Conservation (phyloP, 2,888 invertebrate genomes). For the Apodemia mormo region DNA sequence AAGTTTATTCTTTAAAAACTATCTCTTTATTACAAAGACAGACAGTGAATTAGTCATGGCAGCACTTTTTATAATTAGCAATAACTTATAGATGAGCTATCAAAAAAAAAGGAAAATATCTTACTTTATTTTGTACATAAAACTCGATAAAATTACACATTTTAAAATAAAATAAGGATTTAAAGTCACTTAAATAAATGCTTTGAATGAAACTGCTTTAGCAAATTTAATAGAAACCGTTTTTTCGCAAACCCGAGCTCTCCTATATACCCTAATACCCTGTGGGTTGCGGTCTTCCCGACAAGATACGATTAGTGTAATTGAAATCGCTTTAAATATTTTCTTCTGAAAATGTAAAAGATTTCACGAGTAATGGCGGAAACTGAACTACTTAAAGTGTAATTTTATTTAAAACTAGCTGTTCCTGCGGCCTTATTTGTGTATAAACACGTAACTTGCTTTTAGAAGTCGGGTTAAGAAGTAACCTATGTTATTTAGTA, state of each 20-base stretch:
- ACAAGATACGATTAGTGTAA: conserved; percentile 10
- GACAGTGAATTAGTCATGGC: too few relatives aligned
- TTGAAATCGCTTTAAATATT: conserved; percentile 13
- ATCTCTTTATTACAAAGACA: too few relatives aligned
- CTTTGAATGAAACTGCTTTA: background rate
- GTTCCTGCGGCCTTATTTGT: too few relatives aligned
- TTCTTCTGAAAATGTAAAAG: conserved; percentile 10
- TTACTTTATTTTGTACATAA: too few relatives aligned
- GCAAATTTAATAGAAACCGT: conserved; percentile 15
- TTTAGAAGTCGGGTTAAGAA: too few relatives aligned
- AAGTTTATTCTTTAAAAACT: too few relatives aligned
- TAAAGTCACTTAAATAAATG: conserved; percentile 11
- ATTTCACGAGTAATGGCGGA: background rate
- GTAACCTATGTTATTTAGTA: too few relatives aligned
- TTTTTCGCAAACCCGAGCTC: conserved; percentile 5
- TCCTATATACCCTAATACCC: background rate
- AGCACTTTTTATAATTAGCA: too few relatives aligned
- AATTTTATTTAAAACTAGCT: background rate
- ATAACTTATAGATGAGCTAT: too few relatives aligned
- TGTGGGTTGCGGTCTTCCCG: conserved; percentile 5
- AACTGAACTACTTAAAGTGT: background rate
- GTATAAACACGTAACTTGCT: too few relatives aligned
- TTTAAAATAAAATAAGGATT: background rate
- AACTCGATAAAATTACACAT: background rate
- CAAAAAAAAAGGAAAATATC: too few relatives aligned